These are phyloP conservation scores for Paraplagusia blochii DNA, from an alignment of 2,113 vertebrate genomes.

Conservation along the genomic window DNA sequence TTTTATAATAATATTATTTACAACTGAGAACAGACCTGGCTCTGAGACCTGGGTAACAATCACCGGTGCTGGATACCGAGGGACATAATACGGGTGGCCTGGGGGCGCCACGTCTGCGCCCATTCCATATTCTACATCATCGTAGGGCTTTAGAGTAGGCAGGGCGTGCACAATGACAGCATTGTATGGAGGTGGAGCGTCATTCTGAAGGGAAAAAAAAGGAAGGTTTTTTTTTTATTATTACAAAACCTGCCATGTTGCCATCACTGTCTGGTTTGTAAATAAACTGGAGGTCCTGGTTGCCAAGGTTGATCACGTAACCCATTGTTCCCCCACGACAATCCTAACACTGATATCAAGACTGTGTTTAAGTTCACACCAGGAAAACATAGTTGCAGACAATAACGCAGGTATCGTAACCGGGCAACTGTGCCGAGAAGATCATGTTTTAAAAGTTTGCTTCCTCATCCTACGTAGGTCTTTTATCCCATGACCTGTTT, in stretches of 20 bases:
- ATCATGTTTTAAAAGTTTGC: slow-evolving; percentile 3
- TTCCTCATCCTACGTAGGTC: slow-evolving; percentile 15
- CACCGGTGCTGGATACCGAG: slow-evolving; percentile 45
- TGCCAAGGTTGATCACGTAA: slow-evolving; percentile 12
- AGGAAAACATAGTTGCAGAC: slow-evolving; percentile 8
- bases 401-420: slow-evolving; percentile 14
- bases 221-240: too few relatives aligned
- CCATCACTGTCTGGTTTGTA: not conserved
- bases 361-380: slow-evolving; percentile 16
- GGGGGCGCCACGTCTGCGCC: slow-evolving; percentile 22
- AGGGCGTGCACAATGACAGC: slow-evolving; percentile 36
- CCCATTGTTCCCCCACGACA: slow-evolving; percentile 22
- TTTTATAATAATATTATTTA: too few relatives aligned
- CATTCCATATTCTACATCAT: slow-evolving; percentile 50
- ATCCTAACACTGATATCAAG: slow-evolving; percentile 14
- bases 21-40: slow-evolving; percentile 33
- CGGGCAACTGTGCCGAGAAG: slow-evolving; percentile 20
- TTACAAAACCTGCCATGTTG: not conserved
- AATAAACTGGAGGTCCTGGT: slow-evolving; percentile 1
- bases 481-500: not conserved
- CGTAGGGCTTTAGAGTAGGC: slow-evolving; percentile 51
- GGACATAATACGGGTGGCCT: slow-evolving; percentile 58
- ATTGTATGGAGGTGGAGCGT: slow-evolving; percentile 66
- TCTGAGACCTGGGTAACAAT: slow-evolving; percentile 24
- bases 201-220: slow-evolving; percentile 37